Percentiles rank a stretch among this genome's conserved stretches.
phyloP scores from a whole-genome alignment of 2,888 invertebrate genomes.

The Strigamia maritima region DNA sequence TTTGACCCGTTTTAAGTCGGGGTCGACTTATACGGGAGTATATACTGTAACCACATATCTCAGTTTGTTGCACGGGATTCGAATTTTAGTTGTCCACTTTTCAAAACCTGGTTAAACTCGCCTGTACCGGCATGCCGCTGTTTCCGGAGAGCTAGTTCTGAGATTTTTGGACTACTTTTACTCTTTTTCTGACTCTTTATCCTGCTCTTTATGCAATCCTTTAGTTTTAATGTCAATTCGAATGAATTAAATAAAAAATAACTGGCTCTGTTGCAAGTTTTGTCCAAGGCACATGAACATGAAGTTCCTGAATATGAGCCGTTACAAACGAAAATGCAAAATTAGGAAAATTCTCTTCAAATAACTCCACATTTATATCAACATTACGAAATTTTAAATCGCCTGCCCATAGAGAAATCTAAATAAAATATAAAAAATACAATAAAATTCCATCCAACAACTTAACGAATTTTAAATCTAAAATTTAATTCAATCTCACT shows the following conservation, averaged over 20 bases:
- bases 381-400: conserved; percentile 89
- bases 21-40: too few relatives aligned
- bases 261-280: conserved; percentile 93
- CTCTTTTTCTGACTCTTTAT: too few relatives aligned
- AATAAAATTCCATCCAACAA: too few relatives aligned
- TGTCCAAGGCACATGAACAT: conserved; percentile 93
- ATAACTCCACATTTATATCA: conserved; percentile 83
- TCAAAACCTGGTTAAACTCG: too few relatives aligned
- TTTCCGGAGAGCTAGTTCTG: too few relatives aligned
- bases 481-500: too few relatives aligned
- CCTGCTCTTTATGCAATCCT: conserved; percentile 45
- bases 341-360: conserved; percentile 77
- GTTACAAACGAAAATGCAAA: conserved; percentile 88
- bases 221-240: conserved; percentile 60
- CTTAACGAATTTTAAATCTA: too few relatives aligned
- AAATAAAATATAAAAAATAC: conserved; percentile 44
- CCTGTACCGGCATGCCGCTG: too few relatives aligned
- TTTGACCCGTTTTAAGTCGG: too few relatives aligned
- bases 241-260: conserved; percentile 89
- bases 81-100: not conserved
- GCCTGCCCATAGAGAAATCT: conserved; percentile 96
- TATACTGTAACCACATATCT: too few relatives aligned
- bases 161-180: not conserved
- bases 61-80: too few relatives aligned
- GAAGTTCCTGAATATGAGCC: conserved; percentile 86